phyloP scores from a whole-genome alignment of 2,113 vertebrate genomes.

The Pituophis catenifer region DNA sequence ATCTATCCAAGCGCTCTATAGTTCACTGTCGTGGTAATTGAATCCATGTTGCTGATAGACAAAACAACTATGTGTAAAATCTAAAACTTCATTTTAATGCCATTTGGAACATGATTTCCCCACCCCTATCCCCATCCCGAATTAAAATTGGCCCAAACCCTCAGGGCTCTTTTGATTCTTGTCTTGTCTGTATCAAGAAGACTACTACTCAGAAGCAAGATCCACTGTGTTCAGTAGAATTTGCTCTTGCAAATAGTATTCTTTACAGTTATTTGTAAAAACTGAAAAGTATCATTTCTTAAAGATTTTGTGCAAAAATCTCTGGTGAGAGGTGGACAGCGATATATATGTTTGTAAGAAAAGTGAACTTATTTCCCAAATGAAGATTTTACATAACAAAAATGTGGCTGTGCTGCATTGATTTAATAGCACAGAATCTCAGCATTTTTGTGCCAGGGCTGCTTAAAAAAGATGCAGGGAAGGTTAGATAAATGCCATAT shows the following conservation, averaged over 20 bases:
- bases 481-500: not conserved
- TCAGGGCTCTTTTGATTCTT: not conserved
- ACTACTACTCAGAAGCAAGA: not conserved
- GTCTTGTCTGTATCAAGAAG: not conserved
- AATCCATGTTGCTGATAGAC: not conserved
- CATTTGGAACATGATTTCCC: not conserved
- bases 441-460: not conserved
- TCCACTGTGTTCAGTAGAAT: not conserved
- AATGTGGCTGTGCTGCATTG: not conserved
- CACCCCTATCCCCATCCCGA: not conserved
- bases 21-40: not conserved
- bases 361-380: not conserved
- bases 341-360: not conserved
- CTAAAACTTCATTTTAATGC: not conserved
- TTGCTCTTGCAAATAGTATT: not conserved
- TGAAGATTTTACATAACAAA: not conserved
- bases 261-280: not conserved
- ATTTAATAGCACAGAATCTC: not conserved
- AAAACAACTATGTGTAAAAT: not conserved
- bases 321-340: not conserved
- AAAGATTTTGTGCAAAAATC: not conserved
- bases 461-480: not conserved
- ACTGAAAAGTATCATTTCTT: not conserved
- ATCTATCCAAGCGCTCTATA: not conserved
- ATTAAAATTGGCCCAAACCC: not conserved